Conservation (phyloP, 2,888 invertebrate genomes). For the Pocota personata region DNA sequence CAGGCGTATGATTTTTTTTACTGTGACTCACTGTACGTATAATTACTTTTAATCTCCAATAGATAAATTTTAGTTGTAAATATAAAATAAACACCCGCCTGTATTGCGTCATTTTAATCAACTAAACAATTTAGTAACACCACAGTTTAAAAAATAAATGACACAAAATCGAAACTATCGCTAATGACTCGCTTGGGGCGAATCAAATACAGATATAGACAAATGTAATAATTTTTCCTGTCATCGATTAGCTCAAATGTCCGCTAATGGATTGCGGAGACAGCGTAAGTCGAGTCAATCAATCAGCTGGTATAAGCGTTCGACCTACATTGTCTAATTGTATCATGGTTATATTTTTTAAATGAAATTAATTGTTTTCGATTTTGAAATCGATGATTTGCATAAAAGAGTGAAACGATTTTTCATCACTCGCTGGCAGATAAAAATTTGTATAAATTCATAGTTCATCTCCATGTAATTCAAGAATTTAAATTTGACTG, state of each 20-base stretch:
- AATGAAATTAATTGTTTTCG: conserved; percentile 34
- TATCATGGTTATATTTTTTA: not conserved
- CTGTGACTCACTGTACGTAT: no score
- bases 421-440: not conserved
- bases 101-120: not conserved
- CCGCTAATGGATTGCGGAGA: conserved; percentile 32
- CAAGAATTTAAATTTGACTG: not conserved
- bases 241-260: conserved; percentile 34
- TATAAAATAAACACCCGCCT: not conserved
- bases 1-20: no score
- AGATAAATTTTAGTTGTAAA: not conserved
- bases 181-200: not conserved
- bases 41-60: not conserved
- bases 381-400: conserved; percentile 21
- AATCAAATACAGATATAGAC: not conserved
- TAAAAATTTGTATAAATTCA: not conserved
- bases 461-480: not conserved
- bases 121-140: not conserved
- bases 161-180: not conserved
- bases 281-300: conserved; percentile 18
- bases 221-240: conserved; percentile 8
- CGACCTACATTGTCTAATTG: conserved; percentile 34
- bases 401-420: not conserved
- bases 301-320: not conserved
- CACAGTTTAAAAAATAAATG: not conserved